These are phyloP conservation scores for Gymnarchus niloticus DNA, from an alignment of 2,113 vertebrate species.

Conservation along the genomic window DNA sequence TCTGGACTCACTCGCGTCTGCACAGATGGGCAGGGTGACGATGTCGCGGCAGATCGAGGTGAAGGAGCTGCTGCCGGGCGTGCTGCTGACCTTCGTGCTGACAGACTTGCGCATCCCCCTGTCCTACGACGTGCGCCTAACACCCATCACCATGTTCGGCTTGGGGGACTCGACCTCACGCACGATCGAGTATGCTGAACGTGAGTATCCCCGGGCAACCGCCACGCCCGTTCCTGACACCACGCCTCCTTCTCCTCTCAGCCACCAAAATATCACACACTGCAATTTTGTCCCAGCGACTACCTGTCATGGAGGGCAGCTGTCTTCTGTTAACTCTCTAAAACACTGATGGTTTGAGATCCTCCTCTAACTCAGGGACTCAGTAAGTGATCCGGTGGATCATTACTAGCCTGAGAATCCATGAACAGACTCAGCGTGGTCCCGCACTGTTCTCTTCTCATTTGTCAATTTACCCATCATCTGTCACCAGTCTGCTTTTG, in stretches of 20 bases:
- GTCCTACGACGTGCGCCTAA: slow-evolving; percentile 85
- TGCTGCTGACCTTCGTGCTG: slow-evolving; percentile 75
- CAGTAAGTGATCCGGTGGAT: neutral
- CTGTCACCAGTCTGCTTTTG: neutral
- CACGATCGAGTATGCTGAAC: slow-evolving; percentile 86
- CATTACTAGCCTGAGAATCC: neutral
- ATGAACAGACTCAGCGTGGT: neutral
- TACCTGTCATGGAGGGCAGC: neutral
- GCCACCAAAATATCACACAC: neutral
- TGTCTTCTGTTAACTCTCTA: neutral
- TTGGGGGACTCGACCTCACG: slow-evolving; percentile 76
- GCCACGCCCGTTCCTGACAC: neutral
- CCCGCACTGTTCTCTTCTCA: neutral
- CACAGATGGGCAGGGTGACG: slow-evolving; percentile 67
- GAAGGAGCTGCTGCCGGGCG: slow-evolving; percentile 76
- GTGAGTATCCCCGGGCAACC: slow-evolving; percentile 62
- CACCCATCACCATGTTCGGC: slow-evolving; percentile 82
- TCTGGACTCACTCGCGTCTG: slow-evolving; percentile 15
- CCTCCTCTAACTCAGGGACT: neutral
- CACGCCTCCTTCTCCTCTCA: no score
- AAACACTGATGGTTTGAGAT: neutral
- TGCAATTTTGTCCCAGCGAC: neutral
- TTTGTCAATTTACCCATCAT: neutral
- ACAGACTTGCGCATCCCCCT: slow-evolving; percentile 80
- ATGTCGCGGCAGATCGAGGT: slow-evolving; percentile 75